Evolutionary conservation across 2,888 invertebrate species (phyloP).

Genomic region (Galerucella calmariensis): DNA sequence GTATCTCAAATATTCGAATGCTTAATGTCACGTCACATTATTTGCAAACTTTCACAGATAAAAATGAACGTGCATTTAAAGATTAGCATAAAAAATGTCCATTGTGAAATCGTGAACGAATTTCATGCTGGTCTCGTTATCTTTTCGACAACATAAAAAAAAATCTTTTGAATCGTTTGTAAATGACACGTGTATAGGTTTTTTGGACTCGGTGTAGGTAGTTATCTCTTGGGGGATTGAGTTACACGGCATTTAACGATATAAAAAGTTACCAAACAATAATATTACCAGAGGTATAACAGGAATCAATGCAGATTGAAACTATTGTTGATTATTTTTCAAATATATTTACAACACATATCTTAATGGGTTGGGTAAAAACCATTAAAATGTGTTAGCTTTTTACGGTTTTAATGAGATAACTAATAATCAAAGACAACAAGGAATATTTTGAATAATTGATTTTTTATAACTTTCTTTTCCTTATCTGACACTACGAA

Average conservation of each 20-base stretch:
- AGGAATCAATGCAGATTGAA: too few species aligned
- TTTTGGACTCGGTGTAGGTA: not conserved
- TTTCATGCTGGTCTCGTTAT: slow-evolving; percentile 6
- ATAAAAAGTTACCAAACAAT: too few species aligned
- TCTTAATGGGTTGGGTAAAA: not conserved
- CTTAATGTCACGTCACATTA: not conserved
- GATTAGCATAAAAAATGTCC: slow-evolving; percentile 7
- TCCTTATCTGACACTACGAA: too few species aligned
- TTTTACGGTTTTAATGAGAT: not conserved
- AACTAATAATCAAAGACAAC: too few species aligned
- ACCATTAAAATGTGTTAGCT: not conserved
- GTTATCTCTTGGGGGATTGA: not conserved
- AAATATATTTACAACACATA: too few species aligned
- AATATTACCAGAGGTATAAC: too few species aligned
- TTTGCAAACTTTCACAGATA: slow-evolving; percentile 7
- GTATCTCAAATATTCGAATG: not conserved
- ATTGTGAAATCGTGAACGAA: slow-evolving; percentile 5
- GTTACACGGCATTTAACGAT: too few species aligned
- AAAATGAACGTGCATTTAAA: not conserved
- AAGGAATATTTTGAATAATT: too few species aligned
- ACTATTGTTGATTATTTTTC: too few species aligned
- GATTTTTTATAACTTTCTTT: too few species aligned
- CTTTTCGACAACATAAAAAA: not conserved
- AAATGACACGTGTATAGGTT: not conserved
- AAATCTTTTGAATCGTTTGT: not conserved